These are phyloP conservation scores for Drosophila aldrichi DNA, from an alignment of 2,888 invertebrate genomes.

Conservation along the genomic window DNA sequence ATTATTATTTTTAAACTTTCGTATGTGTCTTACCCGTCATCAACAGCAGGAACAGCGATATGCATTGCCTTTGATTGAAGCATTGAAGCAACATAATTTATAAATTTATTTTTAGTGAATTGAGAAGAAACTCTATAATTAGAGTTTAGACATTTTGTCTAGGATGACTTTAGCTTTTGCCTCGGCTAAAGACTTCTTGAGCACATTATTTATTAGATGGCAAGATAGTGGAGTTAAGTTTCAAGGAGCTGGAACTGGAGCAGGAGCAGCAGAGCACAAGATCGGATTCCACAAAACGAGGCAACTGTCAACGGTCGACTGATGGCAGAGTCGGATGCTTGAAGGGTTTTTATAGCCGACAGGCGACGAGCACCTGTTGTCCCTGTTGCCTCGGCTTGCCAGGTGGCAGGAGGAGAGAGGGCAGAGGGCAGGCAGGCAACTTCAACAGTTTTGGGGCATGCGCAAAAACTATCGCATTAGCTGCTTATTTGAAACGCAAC, in stretches of 20 bases:
- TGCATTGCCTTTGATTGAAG: conserved; percentile 1
- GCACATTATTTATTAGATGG: conserved; percentile 21
- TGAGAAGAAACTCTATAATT: background rate
- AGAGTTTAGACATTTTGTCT: conserved; percentile 7
- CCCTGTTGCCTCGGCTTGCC: conserved; percentile 13
- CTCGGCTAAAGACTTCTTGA: background rate
- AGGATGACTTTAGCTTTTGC: background rate
- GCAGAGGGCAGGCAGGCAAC: background rate
- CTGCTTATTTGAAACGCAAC: conserved; percentile 51
- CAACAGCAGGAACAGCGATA: conserved; percentile 7
- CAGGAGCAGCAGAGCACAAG: conserved; percentile 14
- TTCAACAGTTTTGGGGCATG: conserved; percentile 56
- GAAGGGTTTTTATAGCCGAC: conserved; percentile 58
- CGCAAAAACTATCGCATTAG: conserved; percentile 55
- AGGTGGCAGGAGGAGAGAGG: conserved; percentile 8
- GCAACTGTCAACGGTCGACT: conserved; percentile 53
- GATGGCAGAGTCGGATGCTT: conserved; percentile 30
- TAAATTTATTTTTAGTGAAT: background rate
- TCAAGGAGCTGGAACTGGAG: background rate
- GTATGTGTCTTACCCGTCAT: background rate
- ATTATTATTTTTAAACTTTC: background rate
- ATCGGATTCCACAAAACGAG: conserved; percentile 45
- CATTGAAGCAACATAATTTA: conserved; percentile 5
- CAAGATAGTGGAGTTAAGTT: background rate
- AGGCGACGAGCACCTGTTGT: conserved; percentile 68